Base-by-base conservation (phyloP, 2,797 vertebrate genomes). In the Poeciliopsis infans region DNA sequence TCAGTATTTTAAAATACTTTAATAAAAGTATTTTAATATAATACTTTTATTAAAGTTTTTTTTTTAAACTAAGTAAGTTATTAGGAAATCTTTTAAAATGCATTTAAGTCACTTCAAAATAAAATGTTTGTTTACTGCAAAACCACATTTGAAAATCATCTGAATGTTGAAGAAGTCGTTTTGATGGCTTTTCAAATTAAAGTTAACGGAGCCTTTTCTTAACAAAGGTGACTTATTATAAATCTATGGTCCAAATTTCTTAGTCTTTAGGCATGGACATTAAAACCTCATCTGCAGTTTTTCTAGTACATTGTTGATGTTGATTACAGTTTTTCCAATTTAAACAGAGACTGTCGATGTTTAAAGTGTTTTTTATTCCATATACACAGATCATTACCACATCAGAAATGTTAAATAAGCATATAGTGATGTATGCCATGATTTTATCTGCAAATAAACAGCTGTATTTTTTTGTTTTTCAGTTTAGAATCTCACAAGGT, bases 321-420 rank as follows among this genome's bases (percentile, higher is more conserved):
- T 55, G 20, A 25, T 45, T 75, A 55, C 25, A n/a, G 20, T 2
- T 25, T 79, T 59, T 79, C 64, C 74, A 77, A 20, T 70, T 77
- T 76, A 8, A 74, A 81, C 39, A 2, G 33, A 83, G 15, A 45
- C 13, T 75, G 76, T 66, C 61, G 28, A 31, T 72, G 28, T 82
- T 87, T 79, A 55, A 79, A 51, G 53, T 47, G 66, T 47, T 72
- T 92, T 92, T 91, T 70, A 89, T 91, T 93, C 70, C n/a, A 75
- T 80, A 51, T 79, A 64, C 82, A 80, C 75, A 90, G 66, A 74
- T 39, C n/a, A 53, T 47, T 20, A 77, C 46, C 12, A 79, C 75
- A 86, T 69, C 57, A 74, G 77, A 75, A 74, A 61, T 59, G 79
- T 89, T 86, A 79, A 90, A 81, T 82, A 84, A 51, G 64, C 43